A percentile compares a stretch with the other conserved stretches of the same genome.
phyloP scores from a whole-genome alignment of 2,113 vertebrate species.

The Junco hyemalis region DNA sequence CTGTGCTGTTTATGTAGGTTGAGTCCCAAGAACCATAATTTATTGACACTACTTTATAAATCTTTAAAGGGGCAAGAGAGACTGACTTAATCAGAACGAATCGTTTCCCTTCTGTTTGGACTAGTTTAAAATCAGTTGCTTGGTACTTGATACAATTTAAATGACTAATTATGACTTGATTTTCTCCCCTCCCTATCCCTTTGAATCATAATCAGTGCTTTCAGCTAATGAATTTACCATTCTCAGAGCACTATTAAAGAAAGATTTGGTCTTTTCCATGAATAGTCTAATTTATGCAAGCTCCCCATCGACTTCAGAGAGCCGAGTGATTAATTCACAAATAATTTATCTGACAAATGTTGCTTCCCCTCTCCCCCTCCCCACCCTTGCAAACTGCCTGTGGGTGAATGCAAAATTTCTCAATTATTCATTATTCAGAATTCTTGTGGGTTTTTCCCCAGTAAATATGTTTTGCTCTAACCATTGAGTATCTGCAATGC shows the following conservation, averaged over 20 bases:
- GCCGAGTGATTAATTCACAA: conserved; percentile 55
- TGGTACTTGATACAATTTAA: conserved; percentile 46
- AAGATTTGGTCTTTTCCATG: neutral
- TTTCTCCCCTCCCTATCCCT: conserved; percentile 36
- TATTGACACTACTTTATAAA: conserved; percentile 54
- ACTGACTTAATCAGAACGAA: conserved; percentile 42
- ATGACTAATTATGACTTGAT: conserved; percentile 59
- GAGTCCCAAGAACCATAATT: conserved; percentile 33
- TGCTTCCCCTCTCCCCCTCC: neutral
- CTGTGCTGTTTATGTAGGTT: conserved; percentile 18
- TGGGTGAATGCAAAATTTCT: neutral
- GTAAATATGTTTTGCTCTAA: neutral
- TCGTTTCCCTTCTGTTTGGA: conserved; percentile 38
- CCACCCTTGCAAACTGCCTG: neutral
- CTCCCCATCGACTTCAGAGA: conserved; percentile 6
- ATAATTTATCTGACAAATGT: conserved; percentile 51
- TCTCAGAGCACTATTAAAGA: conserved; percentile 9
- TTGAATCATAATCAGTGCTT: conserved; percentile 56
- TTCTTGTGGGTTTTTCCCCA: neutral
- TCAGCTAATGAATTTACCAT: conserved; percentile 44
- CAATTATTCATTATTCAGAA: conserved; percentile 13
- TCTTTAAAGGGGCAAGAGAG: conserved; percentile 56
- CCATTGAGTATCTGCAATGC: neutral
- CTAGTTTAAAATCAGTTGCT: conserved; percentile 49
- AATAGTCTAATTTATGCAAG: conserved; percentile 16